Base-by-base conservation (phyloP, 2,797 vertebrate genomes). In the Odontamblyopus rebecca region DNA sequence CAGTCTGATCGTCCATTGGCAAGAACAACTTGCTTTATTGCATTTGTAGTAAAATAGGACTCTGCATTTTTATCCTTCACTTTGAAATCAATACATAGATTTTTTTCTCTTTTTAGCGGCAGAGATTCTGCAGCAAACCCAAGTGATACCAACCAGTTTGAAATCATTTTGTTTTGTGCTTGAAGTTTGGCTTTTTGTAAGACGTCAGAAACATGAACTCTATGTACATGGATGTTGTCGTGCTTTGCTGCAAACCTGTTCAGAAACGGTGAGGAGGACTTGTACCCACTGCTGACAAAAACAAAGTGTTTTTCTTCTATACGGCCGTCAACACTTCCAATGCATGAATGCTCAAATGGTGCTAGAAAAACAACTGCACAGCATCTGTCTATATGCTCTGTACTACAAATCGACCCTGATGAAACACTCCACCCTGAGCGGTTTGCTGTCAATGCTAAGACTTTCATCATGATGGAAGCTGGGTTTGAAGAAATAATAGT, bases 181-280 rank as follows among this genome's bases (percentile, higher is more conserved):
- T 89, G 93, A 29, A 97, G 85, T 80, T 81, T 77, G 5, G 91
- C 89, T 86, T 91, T 96, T 79, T 94, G 95, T 51, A 97, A 94
- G 87, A 95, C 72, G 67, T 74, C 77, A 13, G 66, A 53, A 72
- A 95, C 72, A 0, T 93, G 71, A 18, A 97, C 67, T 68, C 83
- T 68, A 67, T 95, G 94, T 26, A 96, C 82, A 61, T 82, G 89
- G n/a, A 82, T 16, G 29, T 88, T 81, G 73, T 94, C 90, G 8
- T 80, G 80, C 73, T 90, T 84, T 6, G 38, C 68, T 72, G 76
- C 70, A 76, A 89, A 74, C 26, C 84, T 26, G 61, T 74, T 84
- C 66, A 60, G 79, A 29, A 83, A 26, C 4, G 67, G 35, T 63
- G 75, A 68, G 65, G 76, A 3, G 53, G 71, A 41, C 70, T 83